These are phyloP conservation scores for Lagenorhynchus albirostris DNA, from an alignment of 2,113 vertebrate genomes.

Conservation along the genomic window DNA sequence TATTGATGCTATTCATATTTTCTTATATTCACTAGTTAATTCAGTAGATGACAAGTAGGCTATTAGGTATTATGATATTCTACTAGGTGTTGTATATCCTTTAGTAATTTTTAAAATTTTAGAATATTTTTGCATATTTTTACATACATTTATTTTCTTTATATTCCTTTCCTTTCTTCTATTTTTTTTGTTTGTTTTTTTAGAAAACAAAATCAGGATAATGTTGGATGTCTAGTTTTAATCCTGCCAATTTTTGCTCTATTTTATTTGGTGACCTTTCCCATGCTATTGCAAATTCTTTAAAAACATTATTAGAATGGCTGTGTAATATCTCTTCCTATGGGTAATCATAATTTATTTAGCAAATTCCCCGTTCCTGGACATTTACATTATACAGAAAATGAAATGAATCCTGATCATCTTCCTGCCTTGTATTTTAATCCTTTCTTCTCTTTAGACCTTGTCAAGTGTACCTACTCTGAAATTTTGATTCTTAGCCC, in stretches of 20 bases:
- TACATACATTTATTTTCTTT: not conserved
- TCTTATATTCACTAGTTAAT: not conserved
- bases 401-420: not conserved
- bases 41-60: not conserved
- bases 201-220: not conserved
- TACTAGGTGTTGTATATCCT: not conserved
- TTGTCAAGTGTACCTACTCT: not conserved
- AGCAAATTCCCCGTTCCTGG: not conserved
- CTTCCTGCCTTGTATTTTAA: not conserved
- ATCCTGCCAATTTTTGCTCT: not conserved
- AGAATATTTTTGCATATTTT: not conserved
- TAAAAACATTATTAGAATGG: not conserved
- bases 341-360: not conserved
- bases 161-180: not conserved
- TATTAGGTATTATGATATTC: not conserved
- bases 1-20: not conserved
- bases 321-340: not conserved
- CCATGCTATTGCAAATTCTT: not conserved
- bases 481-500: not conserved
- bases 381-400: not conserved
- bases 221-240: not conserved
- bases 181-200: not conserved
- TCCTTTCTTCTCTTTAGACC: not conserved
- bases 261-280: not conserved
- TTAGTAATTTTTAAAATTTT: not conserved